These are phyloP conservation scores for Dermatophagoides farinae DNA, from an alignment of 1,140 invertebrate species.

Conservation along the genomic window DNA sequence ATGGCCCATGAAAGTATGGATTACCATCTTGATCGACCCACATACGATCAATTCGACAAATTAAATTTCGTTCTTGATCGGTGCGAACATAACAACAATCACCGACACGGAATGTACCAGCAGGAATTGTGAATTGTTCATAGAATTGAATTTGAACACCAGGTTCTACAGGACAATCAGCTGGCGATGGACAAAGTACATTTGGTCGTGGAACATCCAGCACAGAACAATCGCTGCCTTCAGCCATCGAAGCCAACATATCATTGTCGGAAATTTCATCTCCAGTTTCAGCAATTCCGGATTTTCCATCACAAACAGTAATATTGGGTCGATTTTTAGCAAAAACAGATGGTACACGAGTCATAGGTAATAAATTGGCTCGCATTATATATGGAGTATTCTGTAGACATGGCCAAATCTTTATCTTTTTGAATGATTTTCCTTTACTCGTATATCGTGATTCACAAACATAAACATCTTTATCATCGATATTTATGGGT, in stretches of 20 bases:
- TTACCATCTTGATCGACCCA: constrained; percentile 68
- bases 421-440: constrained; percentile 82
- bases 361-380: constrained; percentile 52
- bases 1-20: constrained; percentile 76
- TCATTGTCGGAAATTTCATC: constrained; percentile 63
- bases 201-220: constrained; percentile 11
- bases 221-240: not conserved
- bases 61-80: constrained; percentile 58
- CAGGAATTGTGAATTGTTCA: constrained; percentile 71
- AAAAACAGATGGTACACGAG: constrained; percentile 77
- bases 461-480: constrained; percentile 93
- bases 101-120: constrained; percentile 55
- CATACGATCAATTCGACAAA: constrained; percentile 81
- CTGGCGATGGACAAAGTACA: not conserved
- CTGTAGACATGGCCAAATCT: constrained; percentile 32
- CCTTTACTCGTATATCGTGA: constrained; percentile 68
- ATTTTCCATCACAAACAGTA: not conserved
- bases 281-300: constrained; percentile 27
- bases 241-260: constrained; percentile 23
- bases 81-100: constrained; percentile 83
- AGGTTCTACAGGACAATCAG: not conserved
- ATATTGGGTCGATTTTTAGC: not conserved
- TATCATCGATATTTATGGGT: constrained; percentile 59
- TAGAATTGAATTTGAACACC: constrained; percentile 40
- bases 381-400: constrained; percentile 40